Evolutionary conservation across 2,113 vertebrate species (phyloP).

Genomic region (Leiothrix lutea): DNA sequence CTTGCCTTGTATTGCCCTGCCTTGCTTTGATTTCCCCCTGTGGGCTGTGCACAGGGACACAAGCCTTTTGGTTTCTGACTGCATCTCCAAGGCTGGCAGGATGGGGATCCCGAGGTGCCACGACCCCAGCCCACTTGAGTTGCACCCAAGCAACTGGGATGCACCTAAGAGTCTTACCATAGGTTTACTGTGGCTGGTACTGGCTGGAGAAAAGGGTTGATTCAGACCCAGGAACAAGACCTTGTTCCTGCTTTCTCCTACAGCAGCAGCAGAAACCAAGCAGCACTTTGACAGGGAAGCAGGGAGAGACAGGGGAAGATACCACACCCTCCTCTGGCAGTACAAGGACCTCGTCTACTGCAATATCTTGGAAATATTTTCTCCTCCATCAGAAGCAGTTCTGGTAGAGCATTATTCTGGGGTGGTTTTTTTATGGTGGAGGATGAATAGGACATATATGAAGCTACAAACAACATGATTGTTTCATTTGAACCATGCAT

Average conservation of each 20-base stretch:
- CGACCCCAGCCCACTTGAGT: rapidly evolving
- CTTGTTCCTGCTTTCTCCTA: not conserved
- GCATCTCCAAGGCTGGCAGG: rapidly evolving
- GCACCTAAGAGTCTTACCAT: not conserved
- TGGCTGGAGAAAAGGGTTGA: not conserved
- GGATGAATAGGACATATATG: not conserved
- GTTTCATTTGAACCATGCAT: not conserved
- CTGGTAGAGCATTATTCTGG: not conserved
- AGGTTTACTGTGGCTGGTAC: not conserved
- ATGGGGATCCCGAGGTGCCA: not conserved
- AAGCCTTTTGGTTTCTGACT: not conserved
- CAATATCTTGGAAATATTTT: not conserved
- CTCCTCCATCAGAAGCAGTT: not conserved
- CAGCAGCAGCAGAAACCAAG: not conserved
- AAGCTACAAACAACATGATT: not conserved
- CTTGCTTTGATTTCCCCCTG: not conserved
- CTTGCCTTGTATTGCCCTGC: not conserved
- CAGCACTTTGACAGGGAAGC: not conserved
- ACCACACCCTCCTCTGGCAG: not conserved
- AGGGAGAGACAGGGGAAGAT: not conserved
- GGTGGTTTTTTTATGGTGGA: rapidly evolving
- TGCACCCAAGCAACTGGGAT: rapidly evolving
- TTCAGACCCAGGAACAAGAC: not conserved
- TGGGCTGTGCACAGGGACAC: not conserved
- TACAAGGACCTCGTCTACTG: not conserved